A percentile compares a stretch with the other conserved stretches of the same genome.
Conservation (phyloP, 2,888 invertebrate genomes). For the Anthophora plumipes region DNA sequence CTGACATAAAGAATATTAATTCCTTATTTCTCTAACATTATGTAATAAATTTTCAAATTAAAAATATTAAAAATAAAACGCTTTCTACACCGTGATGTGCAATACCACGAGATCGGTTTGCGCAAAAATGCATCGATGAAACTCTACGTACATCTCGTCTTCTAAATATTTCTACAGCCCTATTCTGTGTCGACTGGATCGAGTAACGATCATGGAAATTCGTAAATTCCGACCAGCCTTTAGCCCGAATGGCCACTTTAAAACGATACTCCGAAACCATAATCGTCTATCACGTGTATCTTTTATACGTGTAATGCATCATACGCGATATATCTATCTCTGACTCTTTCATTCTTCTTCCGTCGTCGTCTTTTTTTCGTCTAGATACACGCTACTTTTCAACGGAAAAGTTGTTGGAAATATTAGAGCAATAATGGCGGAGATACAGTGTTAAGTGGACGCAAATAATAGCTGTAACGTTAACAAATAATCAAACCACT, state of each 20-base stretch:
- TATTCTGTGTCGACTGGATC: constrained; percentile 11
- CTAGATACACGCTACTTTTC: not conserved
- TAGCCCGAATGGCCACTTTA: constrained; percentile 31
- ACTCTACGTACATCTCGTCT: constrained; percentile 8
- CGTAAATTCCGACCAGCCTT: constrained; percentile 24
- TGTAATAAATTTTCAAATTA: no score
- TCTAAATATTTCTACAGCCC: constrained; percentile 18
- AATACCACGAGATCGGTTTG: constrained; percentile 1
- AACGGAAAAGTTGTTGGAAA: constrained; percentile 32
- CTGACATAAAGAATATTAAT: no score
- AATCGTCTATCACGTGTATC: constrained; percentile 42
- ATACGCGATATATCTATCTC: constrained; percentile 30
- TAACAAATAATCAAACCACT: constrained; percentile 27
- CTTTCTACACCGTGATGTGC: not conserved
- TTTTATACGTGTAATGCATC: constrained; percentile 46
- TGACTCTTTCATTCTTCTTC: constrained; percentile 28
- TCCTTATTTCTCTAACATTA: no score
- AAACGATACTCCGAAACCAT: constrained; percentile 37
- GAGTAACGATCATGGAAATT: constrained; percentile 42
- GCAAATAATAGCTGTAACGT: constrained; percentile 3
- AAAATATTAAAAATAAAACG: not conserved
- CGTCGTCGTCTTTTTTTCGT: not conserved
- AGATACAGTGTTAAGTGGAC: constrained; percentile 24
- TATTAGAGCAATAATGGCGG: constrained; percentile 7
- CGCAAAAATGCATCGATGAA: constrained; percentile 11